Evolutionary conservation across 1,140 invertebrate species (phyloP), one percentile per base, ranked within the genome.

Genomic region (Pseudomyrmex gracilis): DNA sequence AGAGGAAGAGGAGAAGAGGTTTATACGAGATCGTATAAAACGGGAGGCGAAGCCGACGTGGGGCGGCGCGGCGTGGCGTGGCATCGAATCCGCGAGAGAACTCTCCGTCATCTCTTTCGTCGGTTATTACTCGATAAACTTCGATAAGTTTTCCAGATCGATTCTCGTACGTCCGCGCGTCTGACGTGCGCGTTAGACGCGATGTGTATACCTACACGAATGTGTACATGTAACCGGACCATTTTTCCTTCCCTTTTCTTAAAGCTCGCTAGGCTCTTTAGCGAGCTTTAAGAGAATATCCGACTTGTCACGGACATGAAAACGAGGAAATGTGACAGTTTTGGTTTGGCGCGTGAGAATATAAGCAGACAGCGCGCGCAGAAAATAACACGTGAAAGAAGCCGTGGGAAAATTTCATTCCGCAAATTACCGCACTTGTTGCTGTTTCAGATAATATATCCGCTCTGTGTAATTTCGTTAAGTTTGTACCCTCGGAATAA

Each of bases 41-140:
- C 58, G 85, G 7, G 34, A 51, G 34, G 49, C n/a, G n/a, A 66
- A 71, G 67, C 70, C 73, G 66, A 64, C 71, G 57, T 22, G 15
- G 49, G 12, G 55, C 17, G 49, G 8, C 47, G 64, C 12, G 24
- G 1, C 20, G 20, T 34, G 20, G 2, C 71, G 43, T n/a, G 15
- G 15, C 49, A 47, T 84, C 51, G 61, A 83, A 84, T 87, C 47
- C 57, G 66, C 43, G 80, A 34, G 34, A 74, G 12, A 20, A 77
- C 73, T 82, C 76, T 82, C 76, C 71, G 83, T 89, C 89, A 87
- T 89, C 80, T 86, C 68, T 57, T 68, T 63, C 86, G 43, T 12
- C 49, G 73, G 89, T 89, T 89, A 89, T 89, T 89, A 87, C 64
- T 73, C 80, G 80, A 84, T 89, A 89, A 89, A 86, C 85, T 82